Evolutionary conservation across 2,797 vertebrate species (phyloP), one percentile per base, ranked within the genome.

Genomic region (Lepus townsendii): DNA sequence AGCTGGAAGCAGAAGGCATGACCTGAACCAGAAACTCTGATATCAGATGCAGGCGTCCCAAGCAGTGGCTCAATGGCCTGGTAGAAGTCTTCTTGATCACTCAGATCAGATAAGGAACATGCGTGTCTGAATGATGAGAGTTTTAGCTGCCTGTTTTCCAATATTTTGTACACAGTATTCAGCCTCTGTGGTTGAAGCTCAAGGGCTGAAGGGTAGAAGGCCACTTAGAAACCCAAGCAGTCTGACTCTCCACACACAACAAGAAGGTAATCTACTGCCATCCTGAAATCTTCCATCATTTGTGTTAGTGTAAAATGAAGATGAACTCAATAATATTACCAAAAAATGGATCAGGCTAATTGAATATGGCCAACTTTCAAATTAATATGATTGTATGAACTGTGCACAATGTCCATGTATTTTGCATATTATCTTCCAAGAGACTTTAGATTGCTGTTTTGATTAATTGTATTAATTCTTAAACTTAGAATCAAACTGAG

Each of bases 381-480:
- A 90, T 2, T 24, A 79, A 35, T 35, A 65, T 27, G n/a, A 84
- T 79, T 84, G n/a, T 62, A 20, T 83, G n/a, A 12, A 83, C 32
- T 93, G 20, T 19, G 54, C 27, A 60, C 79, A 90, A 75, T 42
- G n/a, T n/a, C 60, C 87, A 26, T 84, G 83, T 85, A 69, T 62
- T 95, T 91, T 63, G 47, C 84, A 79, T 89, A 80, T 38, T 91
- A 60, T 80, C 83, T 96, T 94, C 80, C 82, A 95, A 91, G 71
- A 60, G 38, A 90, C n/a, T 62, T 24, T 71, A 57, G 32, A 60
- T 72, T 91, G 50, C n/a, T 87, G 60, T 91, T 96, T 90, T 92
- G 91, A 96, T 96, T 95, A 93, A 96, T 94, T 96, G 60, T 96
- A 83, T 90, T 96, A 8, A 96, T 97, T 92, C 83, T 83, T 69